Percentiles rank a stretch among this genome's conserved stretches.
Conservation (phyloP, 2,113 vertebrate species). For the Xiphorhynchus elegans region DNA sequence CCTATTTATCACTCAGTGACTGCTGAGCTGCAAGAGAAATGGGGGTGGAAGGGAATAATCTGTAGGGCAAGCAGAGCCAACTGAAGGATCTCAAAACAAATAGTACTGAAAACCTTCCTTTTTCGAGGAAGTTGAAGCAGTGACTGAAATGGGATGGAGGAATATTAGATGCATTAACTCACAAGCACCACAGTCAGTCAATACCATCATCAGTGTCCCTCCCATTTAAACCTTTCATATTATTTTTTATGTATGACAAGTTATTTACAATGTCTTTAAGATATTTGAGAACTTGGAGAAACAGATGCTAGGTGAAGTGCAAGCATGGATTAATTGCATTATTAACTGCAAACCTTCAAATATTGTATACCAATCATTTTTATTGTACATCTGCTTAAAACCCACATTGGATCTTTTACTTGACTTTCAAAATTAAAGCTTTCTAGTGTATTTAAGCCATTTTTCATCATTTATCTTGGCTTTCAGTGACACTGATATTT, state of each 20-base stretch:
- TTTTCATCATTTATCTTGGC: not conserved
- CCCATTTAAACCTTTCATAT: not conserved
- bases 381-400: not conserved
- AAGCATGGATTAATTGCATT: not conserved
- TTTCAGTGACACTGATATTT: not conserved
- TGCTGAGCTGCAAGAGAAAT: not conserved
- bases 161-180: not conserved
- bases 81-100: not conserved
- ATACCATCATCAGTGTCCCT: accelerated
- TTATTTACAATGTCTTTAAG: not conserved
- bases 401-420: not conserved
- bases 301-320: not conserved
- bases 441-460: not conserved
- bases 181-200: too few relatives aligned
- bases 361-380: not conserved
- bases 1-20: not conserved
- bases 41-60: not conserved
- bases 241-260: too few relatives aligned
- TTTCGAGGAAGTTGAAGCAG: not conserved
- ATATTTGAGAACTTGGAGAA: not conserved
- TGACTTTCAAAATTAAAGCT: not conserved
- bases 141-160: not conserved
- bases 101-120: not conserved
- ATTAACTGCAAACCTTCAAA: not conserved
- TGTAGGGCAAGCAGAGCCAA: not conserved